These are phyloP conservation scores for Venustaconcha ellipsiformis DNA, from an alignment of 1,140 invertebrate genomes.

Conservation along the genomic window DNA sequence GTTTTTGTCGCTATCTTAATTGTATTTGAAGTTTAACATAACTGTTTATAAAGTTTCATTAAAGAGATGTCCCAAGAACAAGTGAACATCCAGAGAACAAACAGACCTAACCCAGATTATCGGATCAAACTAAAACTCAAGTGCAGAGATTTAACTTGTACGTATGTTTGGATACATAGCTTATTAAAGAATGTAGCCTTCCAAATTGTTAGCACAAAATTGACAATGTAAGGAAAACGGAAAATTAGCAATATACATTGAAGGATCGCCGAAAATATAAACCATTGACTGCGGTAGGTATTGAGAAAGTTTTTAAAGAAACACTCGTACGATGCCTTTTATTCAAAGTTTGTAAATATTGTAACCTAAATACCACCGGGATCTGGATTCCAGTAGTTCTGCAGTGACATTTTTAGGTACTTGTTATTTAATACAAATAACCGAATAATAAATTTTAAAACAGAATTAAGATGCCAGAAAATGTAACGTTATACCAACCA, in stretches of 20 bases:
- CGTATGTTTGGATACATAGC: too few relatives aligned
- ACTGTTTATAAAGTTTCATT: neutral
- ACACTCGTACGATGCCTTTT: too few relatives aligned
- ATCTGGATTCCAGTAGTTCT: neutral
- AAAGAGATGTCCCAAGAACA: neutral
- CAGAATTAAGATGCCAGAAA: neutral
- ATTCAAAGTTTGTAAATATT: neutral
- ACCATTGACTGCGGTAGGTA: neutral
- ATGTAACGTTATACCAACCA: conserved; percentile 46
- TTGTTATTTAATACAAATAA: neutral
- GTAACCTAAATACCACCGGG: neutral
- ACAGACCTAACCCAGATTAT: too few relatives aligned
- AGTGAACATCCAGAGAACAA: too few relatives aligned
- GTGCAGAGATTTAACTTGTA: too few relatives aligned
- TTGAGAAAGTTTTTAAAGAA: neutral
- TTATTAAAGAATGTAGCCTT: too few relatives aligned
- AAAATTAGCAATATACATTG: neutral
- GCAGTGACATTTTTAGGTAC: neutral
- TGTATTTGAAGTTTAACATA: neutral
- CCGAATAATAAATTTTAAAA: neutral
- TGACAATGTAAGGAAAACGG: too few relatives aligned
- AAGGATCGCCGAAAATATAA: neutral
- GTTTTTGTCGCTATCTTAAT: neutral
- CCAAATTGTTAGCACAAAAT: too few relatives aligned
- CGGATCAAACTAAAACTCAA: too few relatives aligned